Base-by-base conservation (phyloP, 2,888 invertebrate genomes). In the Selenia dentaria region DNA sequence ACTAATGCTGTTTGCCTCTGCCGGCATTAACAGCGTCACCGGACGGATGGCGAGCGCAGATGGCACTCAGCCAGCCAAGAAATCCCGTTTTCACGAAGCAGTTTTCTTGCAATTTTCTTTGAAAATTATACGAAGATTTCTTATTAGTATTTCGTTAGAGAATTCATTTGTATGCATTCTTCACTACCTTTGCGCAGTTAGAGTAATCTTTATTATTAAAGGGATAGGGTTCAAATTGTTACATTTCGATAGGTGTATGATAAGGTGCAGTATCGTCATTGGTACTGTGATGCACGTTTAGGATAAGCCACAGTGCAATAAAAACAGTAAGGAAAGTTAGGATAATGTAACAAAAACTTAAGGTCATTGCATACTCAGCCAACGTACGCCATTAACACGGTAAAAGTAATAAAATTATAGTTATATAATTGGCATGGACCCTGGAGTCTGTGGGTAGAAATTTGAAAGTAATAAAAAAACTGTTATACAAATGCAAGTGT, bases 111-210 rank as follows among this genome's bases (percentile, higher is more conserved):
- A 37, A 37, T 28, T 37, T n/a, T 20, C 20, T 37, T 6, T 12
- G 18, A 37, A 37, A 28, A 28, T 37, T 28, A 37, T 20, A 5
- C 20, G n/a, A 11, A 10, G 11, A 28, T 27, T 25, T 13, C 18
- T 18, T 18, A 18, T 20, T 28, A 28, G 12, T 10, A 12, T 11
- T 37, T 16, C 12, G 28, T 20, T 37, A 27, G n/a, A 16, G 5
- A 14, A 14, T 14, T 9, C 34, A 14, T 34, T 25, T 34, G 20
- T 2, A 20, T 9, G 11, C 27, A 27, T 36, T 36, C 36, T 8
- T 27, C 6, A 13, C 9, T 16, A 4, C 0, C 11, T 9, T 16
- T 6, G 4, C 18, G 27, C 20, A 6, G 27, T 27, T 11, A 4
- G 2, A 6, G 4, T 6, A 24, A 22, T 4, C 12, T 38, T 5